Evolutionary conservation across 2,797 vertebrate genomes (phyloP), one percentile per base, ranked within the genome.

Genomic region (Crenuchus spilurus): DNA sequence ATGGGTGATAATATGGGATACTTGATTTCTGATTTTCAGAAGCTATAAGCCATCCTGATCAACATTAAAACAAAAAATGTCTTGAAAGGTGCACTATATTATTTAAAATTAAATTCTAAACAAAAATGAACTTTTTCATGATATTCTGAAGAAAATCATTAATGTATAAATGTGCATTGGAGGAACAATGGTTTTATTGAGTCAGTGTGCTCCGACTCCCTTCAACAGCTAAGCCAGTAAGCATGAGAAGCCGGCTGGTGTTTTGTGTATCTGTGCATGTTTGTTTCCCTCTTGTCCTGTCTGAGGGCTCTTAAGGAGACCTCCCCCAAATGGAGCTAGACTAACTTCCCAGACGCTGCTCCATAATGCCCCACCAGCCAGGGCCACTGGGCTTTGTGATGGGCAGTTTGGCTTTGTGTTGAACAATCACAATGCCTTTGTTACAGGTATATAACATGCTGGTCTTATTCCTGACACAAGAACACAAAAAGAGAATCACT

Each of bases 241-340:
- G 44, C 33, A 58, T 42, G 51, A 51, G 31, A 72, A 41, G 67
- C 54, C 64, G 18, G 31, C 28, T 46, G 58, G 60, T 72, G 65
- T 72, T 46, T 67, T 26, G 58, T 62, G 71, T 77, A 37, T 74
- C 20, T 33, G 57, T 57, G 64, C 48, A 71, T 75, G 68, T 82
- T 82, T 80, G 75, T 77, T 77, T 67, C 39, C 46, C 61, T 74
- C 73, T 78, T 75, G 69, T 75, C 72, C 26, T 4, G 16, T 26
- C 61, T 77, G 30, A 76, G 80, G 57, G 75, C 67, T 66, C 81
- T 83, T 78, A 62, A 76, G 70, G 37, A 80, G 78, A 75, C 78
- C 81, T 46, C 61, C 41, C 64, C 72, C 71, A 78, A 70, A 78
- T 74, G 49, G 64, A 70, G 35, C 46, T 72, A 54, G 52, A 76